These are phyloP conservation scores for Hypanus sabinus DNA, from an alignment of 2,113 vertebrate species.

Conservation along the genomic window DNA sequence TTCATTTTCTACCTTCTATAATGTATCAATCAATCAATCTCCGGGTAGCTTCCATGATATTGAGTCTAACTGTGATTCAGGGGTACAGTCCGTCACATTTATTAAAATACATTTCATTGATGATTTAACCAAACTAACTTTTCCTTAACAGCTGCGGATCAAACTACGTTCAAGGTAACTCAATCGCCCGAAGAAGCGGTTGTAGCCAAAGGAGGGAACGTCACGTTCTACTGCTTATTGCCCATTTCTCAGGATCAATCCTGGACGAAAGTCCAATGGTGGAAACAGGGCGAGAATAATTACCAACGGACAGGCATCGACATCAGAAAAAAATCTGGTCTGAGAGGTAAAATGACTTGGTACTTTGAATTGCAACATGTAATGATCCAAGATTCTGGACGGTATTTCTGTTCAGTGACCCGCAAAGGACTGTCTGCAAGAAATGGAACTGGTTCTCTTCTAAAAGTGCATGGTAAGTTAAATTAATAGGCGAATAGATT, in stretches of 20 bases:
- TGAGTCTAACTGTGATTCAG: too few relatives aligned
- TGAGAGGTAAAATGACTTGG: neutral
- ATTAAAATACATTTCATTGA: too few relatives aligned
- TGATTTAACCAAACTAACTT: neutral
- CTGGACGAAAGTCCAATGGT: neutral
- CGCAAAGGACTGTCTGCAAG: neutral
- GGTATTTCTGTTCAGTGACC: neutral
- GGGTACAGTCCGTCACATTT: too few relatives aligned
- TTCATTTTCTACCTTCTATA: neutral
- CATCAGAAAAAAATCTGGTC: neutral
- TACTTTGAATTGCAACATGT: neutral
- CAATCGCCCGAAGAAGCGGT: neutral
- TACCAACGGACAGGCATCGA: neutral
- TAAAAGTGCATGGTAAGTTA: neutral
- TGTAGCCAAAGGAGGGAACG: neutral
- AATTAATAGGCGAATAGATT: too few relatives aligned
- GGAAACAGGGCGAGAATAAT: neutral
- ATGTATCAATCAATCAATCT: neutral
- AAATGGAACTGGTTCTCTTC: slow-evolving; percentile 1
- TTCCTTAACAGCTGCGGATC: neutral
- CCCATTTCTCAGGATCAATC: neutral
- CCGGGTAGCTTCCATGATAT: neutral
- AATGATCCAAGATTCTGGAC: neutral
- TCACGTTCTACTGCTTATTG: slow-evolving; percentile 7
- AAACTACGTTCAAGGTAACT: neutral